Base-by-base conservation (phyloP, 2,888 invertebrate species). In the Rhagium mordax region DNA sequence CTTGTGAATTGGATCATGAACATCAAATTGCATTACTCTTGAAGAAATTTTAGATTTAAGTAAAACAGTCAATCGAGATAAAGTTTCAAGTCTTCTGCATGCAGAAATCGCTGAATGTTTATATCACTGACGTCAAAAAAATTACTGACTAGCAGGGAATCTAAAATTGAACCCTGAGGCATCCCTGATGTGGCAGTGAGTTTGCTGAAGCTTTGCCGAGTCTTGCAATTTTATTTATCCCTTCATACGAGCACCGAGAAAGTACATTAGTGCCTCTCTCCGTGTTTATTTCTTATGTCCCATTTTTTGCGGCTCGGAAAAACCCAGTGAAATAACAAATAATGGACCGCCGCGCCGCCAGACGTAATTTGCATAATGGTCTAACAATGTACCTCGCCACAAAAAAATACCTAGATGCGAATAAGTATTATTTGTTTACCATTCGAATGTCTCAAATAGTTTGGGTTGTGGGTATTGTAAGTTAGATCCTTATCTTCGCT, bases 381-480 rank as follows among this genome's bases (percentile, higher is more conserved):
- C 10, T 20, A 51, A 51, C 51, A 51, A 51, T 51, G 51, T 51
- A 51, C 7, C 51, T 20, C 13, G 8, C 2, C 49, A 51, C 18
- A 51, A 51, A 20, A 51, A 41, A 16, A 16, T 10, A n/a, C n/a
- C n/a, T 13, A 51, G 51, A 51, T 20, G 8, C 13, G 51, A 16
- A 20, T 51, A 41, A 41, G n/a, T 41, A 51, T 51, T 51, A 51
- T 51, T 51, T 51, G 20, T 41, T 41, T 41, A 41, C n/a, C 18
- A 51, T 51, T 51, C 18, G 51, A 41, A 51, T 51, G 18, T 51
- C 51, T 51, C 10, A 51, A 51, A 51, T 51, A 51, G 51, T 51
- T 51, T 51, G 51, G 51, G 51, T 18, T 51, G 5, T 51, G 20
- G 51, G 51, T 51, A 51, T 51, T 51, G 51, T 51, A 10, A 51